Evolutionary conservation across 2,888 invertebrate genomes (phyloP).

Genomic region (Oscheius sp.): DNA sequence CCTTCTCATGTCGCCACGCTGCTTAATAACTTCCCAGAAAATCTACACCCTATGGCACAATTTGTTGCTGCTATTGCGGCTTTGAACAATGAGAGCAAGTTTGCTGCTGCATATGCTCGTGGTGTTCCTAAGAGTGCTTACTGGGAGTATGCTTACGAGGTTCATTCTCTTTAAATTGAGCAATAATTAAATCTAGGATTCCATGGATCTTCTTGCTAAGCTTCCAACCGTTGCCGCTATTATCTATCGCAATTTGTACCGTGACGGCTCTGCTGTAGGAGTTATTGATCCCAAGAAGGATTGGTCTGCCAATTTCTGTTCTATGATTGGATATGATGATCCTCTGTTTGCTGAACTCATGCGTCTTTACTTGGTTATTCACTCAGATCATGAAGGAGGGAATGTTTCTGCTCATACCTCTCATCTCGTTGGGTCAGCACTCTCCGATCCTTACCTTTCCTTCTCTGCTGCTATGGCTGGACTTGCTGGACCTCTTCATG

Average conservation of each 20-base stretch:
- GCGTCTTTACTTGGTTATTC: constrained; percentile 84
- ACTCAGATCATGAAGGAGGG: constrained; percentile 86
- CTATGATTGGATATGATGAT: constrained; percentile 87
- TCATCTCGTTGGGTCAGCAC: constrained; percentile 90
- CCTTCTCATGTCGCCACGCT: constrained; percentile 91
- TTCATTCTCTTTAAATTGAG: too few relatives aligned
- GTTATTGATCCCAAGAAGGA: constrained; percentile 88
- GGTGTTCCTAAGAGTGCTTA: constrained; percentile 81
- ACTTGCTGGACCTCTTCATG: constrained; percentile 92
- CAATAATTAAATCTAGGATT: constrained; percentile 85
- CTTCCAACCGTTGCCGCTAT: constrained; percentile 91
- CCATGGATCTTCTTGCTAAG: constrained; percentile 93
- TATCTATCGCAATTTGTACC: constrained; percentile 88
- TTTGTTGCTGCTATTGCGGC: constrained; percentile 86
- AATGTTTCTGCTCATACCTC: constrained; percentile 94
- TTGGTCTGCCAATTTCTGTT: constrained; percentile 87
- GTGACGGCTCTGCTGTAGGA: constrained; percentile 85
- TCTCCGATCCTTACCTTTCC: constrained; percentile 89
- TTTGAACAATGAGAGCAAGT: constrained; percentile 89
- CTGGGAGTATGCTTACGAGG: constrained; percentile 76
- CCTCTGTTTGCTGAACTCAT: constrained; percentile 86
- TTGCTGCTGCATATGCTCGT: constrained; percentile 86
- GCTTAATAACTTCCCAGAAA: constrained; percentile 87
- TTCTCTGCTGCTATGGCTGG: constrained; percentile 93
- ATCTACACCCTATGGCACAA: constrained; percentile 93